Evolutionary conservation across 2,797 vertebrate genomes (phyloP).

Genomic region (Falco naumanni): DNA sequence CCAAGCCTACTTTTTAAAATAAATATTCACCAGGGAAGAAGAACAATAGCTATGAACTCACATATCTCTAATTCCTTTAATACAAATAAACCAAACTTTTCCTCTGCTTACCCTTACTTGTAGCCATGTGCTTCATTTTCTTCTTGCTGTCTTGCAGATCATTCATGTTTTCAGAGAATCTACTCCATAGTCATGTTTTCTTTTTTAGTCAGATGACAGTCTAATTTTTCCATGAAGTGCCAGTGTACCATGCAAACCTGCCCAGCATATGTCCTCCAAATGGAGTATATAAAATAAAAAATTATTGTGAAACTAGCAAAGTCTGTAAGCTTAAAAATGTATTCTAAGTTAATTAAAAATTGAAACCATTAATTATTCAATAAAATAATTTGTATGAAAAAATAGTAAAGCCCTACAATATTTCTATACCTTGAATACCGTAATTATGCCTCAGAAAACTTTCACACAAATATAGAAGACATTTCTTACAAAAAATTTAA

Average conservation of each 20-base stretch:
- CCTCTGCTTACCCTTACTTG: neutral
- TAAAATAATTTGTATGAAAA: no score
- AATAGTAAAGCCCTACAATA: neutral
- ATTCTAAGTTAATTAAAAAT: neutral
- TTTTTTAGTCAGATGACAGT: neutral
- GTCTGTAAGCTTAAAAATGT: neutral
- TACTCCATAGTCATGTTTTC: neutral
- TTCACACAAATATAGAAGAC: neutral
- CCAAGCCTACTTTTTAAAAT: fast-evolving
- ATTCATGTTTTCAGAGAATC: neutral
- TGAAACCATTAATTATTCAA: neutral
- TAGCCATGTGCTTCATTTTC: neutral
- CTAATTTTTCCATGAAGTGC: neutral
- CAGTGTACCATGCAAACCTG: no score
- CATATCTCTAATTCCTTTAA: neutral
- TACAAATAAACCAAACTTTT: neutral
- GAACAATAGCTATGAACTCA: neutral
- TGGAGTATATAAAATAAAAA: neutral
- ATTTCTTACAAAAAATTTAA: neutral
- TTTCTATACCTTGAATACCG: neutral
- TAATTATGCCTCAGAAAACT: neutral
- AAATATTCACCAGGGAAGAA: neutral
- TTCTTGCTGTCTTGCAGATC: neutral
- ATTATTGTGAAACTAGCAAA: neutral
- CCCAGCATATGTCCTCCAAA: neutral